Evolutionary conservation across 2,888 invertebrate genomes (phyloP).

Genomic region (Coronaproctus castanopsis): DNA sequence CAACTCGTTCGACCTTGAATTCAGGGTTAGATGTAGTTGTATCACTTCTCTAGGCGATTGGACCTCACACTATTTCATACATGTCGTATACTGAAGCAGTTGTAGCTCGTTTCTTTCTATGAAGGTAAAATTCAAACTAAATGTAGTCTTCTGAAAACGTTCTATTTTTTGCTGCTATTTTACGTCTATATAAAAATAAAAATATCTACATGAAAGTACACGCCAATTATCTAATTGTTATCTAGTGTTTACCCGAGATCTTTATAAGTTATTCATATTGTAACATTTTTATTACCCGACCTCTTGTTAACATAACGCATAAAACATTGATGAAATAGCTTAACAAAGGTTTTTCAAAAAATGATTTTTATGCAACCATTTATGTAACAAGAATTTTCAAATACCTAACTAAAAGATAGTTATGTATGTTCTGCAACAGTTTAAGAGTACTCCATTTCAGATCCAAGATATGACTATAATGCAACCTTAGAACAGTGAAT

Average conservation of each 20-base stretch:
- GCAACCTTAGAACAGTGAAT: neutral
- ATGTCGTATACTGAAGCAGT: too few species aligned
- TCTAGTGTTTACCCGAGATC: neutral
- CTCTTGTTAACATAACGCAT: neutral
- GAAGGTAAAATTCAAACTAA: too few species aligned
- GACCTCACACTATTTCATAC: too few species aligned
- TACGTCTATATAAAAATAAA: too few species aligned
- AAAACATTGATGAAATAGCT: neutral
- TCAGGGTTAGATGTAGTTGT: too few species aligned
- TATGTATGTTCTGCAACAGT: neutral
- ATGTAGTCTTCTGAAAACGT: too few species aligned
- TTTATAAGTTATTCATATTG: neutral
- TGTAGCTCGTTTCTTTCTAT: too few species aligned
- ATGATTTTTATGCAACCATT: neutral
- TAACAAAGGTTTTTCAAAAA: neutral
- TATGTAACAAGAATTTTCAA: neutral
- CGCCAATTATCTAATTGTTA: too few species aligned
- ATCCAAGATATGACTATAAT: neutral
- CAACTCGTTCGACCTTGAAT: too few species aligned
- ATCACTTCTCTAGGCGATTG: too few species aligned
- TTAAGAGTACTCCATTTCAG: neutral
- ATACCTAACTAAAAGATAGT: neutral
- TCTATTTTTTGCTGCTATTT: too few species aligned
- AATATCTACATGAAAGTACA: too few species aligned
- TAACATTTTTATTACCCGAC: neutral